Evolutionary conservation across 2,888 invertebrate species (phyloP).

Genomic region (Chloroclystis v-ata): DNA sequence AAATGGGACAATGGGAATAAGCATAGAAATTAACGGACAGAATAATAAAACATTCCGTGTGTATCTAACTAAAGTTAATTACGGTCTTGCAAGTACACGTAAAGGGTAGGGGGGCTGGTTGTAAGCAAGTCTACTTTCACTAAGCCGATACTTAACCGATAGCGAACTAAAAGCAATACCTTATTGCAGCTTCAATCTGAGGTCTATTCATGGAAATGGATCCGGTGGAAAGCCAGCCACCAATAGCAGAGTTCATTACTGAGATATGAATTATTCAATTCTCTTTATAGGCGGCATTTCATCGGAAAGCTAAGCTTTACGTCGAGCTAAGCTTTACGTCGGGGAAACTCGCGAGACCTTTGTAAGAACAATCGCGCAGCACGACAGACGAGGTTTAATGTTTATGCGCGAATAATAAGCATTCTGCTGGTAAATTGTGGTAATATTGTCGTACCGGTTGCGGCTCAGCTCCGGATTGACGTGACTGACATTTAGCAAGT

Average conservation of each 20-base stretch:
- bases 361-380: conserved; percentile 17
- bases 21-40: too few species aligned
- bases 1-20: too few species aligned
- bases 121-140: conserved; percentile 67
- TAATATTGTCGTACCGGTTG: conserved; percentile 58
- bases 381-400: conserved; percentile 31
- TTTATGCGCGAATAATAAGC: conserved; percentile 43
- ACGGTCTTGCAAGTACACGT: conserved; percentile 31
- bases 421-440: conserved; percentile 39
- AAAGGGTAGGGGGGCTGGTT: conserved; percentile 36
- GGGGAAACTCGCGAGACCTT: conserved; percentile 17
- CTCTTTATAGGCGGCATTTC: conserved; percentile 28
- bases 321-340: conserved; percentile 21
- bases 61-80: not conserved
- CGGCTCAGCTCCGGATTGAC: conserved; percentile 51
- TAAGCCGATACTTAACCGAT: conserved; percentile 40
- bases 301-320: conserved; percentile 20
- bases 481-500: conserved; percentile 56
- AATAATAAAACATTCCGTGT: not conserved
- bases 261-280: conserved; percentile 53
- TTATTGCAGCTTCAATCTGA: conserved; percentile 32
- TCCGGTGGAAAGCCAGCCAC: conserved; percentile 39
- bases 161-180: conserved; percentile 41
- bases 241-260: conserved; percentile 48
- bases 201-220: conserved; percentile 47